Conservation (phyloP, 2,888 invertebrate genomes). For the Protodeltote pygarga region DNA sequence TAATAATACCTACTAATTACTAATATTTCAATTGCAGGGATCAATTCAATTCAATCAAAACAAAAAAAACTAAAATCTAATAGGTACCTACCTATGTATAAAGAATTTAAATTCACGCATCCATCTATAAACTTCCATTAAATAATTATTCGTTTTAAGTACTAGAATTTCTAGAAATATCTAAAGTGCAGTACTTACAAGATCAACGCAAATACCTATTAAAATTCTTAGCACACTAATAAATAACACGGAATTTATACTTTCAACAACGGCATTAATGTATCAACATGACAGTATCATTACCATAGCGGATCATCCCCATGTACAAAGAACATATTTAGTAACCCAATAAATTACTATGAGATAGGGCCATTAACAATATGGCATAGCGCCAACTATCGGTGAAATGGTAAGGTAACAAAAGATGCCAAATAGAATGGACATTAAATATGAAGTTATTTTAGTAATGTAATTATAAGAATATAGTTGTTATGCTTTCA, state of each 20-base stretch:
- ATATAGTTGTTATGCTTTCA: slow-evolving; percentile 3
- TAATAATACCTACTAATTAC: no score
- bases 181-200: no score
- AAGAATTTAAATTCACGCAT: no score
- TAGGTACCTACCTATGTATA: no score
- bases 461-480: slow-evolving; percentile 21
- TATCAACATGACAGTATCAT: slow-evolving; percentile 29
- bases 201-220: neutral
- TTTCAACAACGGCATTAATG: slow-evolving; percentile 19
- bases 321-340: slow-evolving; percentile 27
- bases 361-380: slow-evolving; percentile 36
- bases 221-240: neutral
- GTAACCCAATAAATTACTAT: slow-evolving; percentile 37
- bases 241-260: slow-evolving; percentile 2
- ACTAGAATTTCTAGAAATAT: no score
- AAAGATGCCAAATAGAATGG: slow-evolving; percentile 38
- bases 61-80: no score
- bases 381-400: slow-evolving; percentile 42
- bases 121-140: no score
- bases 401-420: slow-evolving; percentile 44
- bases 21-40: no score
- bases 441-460: slow-evolving; percentile 42
- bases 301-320: slow-evolving; percentile 9
- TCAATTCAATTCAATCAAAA: no score
- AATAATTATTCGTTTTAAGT: no score